Conservation (phyloP, 2,888 invertebrate genomes). For the Acleris laterana region DNA sequence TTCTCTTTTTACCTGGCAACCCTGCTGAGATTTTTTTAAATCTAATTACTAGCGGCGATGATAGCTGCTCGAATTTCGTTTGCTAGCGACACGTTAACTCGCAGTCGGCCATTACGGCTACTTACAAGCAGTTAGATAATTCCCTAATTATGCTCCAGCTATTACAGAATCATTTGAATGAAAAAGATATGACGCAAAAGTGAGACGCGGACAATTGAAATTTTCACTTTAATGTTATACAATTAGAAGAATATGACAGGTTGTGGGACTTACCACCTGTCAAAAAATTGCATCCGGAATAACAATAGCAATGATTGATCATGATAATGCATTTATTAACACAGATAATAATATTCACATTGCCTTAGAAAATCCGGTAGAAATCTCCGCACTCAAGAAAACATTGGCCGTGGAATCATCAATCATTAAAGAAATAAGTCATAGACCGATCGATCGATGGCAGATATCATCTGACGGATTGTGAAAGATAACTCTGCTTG, state of each 20-base stretch:
- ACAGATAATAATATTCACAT: neutral
- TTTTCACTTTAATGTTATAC: slow-evolving; percentile 33
- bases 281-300: neutral
- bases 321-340: neutral
- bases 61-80: slow-evolving; percentile 19
- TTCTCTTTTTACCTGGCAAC: neutral
- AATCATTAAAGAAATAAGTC: slow-evolving; percentile 28
- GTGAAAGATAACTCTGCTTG: slow-evolving; percentile 20
- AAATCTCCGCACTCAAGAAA: slow-evolving; percentile 13
- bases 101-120: slow-evolving; percentile 18
- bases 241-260: slow-evolving; percentile 13
- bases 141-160: slow-evolving; percentile 31
- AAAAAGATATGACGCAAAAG: slow-evolving; percentile 23
- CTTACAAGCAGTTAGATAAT: slow-evolving; percentile 28
- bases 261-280: neutral
- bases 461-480: slow-evolving; percentile 25
- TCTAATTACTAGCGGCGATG: slow-evolving; percentile 21
- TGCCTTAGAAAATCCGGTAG: slow-evolving; percentile 11
- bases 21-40: slow-evolving; percentile 6
- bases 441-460: slow-evolving; percentile 25
- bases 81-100: slow-evolving; percentile 19
- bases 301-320: neutral
- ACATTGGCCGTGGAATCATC: slow-evolving; percentile 20
- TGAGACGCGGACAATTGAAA: slow-evolving; percentile 17
- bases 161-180: slow-evolving; percentile 27